Evolutionary conservation across 1,140 invertebrate species (phyloP), one percentile per base, ranked within the genome.

Genomic region (Anoplolepis gracilipes): DNA sequence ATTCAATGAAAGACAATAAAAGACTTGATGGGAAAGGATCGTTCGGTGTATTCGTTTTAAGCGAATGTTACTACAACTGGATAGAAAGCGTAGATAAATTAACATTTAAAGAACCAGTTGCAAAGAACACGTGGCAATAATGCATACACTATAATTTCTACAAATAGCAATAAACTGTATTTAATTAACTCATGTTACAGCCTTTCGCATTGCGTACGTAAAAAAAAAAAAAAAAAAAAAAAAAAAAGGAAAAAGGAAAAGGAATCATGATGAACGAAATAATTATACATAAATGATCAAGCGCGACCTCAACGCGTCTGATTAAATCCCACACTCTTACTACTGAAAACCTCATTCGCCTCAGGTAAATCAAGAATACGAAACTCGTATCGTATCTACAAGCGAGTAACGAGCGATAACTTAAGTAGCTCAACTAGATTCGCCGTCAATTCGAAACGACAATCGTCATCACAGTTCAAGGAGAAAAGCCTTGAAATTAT

Each of bases 271-370:
- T 13, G 33, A 25, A 16, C 22, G 25, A 25, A 11, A 67, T 10
- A 67, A 2, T 10, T 22, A 33, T 8, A 28, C 3, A 30, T 46
- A 55, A 11, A 42, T 42, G 10, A 42, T 55, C 4, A 49, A 57
- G 57, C 13, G 28, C 36, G 55, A 33, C 55, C n/a, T 25, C 28
- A 16, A 13, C 22, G 19, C 22, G 67, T 33, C 78, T 61, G 67
- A 73, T 46, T 61, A 46, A 13, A 57, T 36, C 19, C 30, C 55
- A 33, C 16, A 36, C 13, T 73, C 28, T 72, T 73, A 73, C 53
- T 72, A 72, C 67, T 59, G 53, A 73, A 82, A 82, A 42, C 19
- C n/a, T 59, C 7, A 46, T 82, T 73, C 30, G 49, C 22, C 5
- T 8, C n/a, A n/a, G 2, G 10, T 28, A 39, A 19, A 25, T 10